Conservation (phyloP, 2,797 vertebrate genomes). For the Poecilia wingei region DNA sequence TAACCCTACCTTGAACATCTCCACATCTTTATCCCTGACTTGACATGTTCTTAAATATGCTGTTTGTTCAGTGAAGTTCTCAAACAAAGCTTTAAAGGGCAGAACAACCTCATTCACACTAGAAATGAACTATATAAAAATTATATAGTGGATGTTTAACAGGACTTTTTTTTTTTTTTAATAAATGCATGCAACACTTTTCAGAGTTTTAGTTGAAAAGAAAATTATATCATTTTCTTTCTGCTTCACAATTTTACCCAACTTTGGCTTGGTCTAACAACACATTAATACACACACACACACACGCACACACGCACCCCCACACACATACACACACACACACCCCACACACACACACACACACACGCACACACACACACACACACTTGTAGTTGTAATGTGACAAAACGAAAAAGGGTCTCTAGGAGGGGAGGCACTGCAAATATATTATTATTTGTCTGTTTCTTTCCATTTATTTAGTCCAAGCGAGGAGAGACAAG, state of each 20-base stretch:
- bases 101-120: background rate
- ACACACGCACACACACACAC: background rate
- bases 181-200: background rate
- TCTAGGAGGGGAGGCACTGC: background rate
- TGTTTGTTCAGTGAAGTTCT: background rate
- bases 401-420: background rate
- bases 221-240: background rate
- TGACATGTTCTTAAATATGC: background rate
- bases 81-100: background rate
- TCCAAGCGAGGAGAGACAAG: slow-evolving; percentile 10
- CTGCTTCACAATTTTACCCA: background rate
- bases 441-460: slow-evolving; percentile 19
- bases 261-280: background rate
- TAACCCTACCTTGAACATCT: background rate
- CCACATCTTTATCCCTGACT: background rate
- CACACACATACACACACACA: no score
- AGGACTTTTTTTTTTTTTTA: background rate
- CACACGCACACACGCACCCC: no score
- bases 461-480: slow-evolving; percentile 13
- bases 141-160: background rate
- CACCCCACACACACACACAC: no score
- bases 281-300: background rate
- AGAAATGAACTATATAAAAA: background rate
- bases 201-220: background rate
- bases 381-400: background rate